phyloP scores from a whole-genome alignment of 2,888 invertebrate genomes.

The Octonoba sinensis region DNA sequence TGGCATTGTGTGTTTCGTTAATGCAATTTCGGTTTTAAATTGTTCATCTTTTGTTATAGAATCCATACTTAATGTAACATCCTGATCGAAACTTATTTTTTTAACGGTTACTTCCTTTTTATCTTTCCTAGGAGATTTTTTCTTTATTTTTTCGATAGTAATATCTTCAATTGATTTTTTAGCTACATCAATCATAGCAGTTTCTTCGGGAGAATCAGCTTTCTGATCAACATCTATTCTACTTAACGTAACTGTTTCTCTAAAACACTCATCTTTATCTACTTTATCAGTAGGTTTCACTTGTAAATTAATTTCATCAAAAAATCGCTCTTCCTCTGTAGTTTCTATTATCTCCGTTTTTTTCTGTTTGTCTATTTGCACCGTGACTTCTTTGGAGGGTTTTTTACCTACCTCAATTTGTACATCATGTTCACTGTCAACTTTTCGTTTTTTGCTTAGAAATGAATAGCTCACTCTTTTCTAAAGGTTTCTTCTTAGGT shows the following conservation, averaged over 20 bases:
- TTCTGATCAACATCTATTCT: not conserved
- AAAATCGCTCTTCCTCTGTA: not conserved
- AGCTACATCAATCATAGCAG: too few relatives aligned
- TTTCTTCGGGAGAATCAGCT: not conserved
- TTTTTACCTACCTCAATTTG: not conserved
- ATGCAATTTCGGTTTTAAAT: too few relatives aligned
- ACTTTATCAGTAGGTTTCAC: not conserved
- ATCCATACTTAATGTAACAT: too few relatives aligned
- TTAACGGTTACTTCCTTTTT: too few relatives aligned
- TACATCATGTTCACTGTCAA: not conserved
- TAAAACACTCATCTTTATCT: not conserved
- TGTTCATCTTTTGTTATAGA: too few relatives aligned
- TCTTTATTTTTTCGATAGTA: too few relatives aligned
- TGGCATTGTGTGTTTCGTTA: too few relatives aligned
- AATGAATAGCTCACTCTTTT: slow-evolving; percentile 1
- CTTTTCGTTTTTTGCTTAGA: slow-evolving; percentile 1
- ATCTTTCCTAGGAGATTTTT: too few relatives aligned
- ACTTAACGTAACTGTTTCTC: not conserved
- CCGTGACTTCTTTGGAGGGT: not conserved
- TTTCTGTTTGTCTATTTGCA: not conserved
- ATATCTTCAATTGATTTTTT: too few relatives aligned
- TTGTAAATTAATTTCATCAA: slow-evolving; percentile 3
- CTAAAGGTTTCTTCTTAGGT: slow-evolving; percentile 17
- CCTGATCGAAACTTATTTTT: too few relatives aligned
- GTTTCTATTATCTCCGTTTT: not conserved